Conservation (phyloP, 2,113 vertebrate species). For the Oreochromis niloticus region DNA sequence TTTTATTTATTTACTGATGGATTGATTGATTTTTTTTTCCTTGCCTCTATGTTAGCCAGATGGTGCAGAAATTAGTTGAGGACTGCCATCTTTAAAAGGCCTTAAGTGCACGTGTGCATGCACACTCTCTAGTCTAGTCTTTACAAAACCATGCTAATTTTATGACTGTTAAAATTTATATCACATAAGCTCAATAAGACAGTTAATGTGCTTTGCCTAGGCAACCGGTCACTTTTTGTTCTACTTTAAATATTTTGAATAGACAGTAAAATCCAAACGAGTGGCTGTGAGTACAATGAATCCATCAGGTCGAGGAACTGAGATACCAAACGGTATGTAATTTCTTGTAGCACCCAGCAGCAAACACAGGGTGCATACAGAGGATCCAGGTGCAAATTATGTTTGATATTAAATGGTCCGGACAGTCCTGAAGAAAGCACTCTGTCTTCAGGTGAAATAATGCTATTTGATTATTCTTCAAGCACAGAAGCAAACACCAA, state of each 20-base stretch:
- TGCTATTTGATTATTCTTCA: not conserved
- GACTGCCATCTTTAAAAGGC: not conserved
- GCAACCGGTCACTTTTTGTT: not conserved
- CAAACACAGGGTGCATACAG: not conserved
- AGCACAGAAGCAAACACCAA: not conserved
- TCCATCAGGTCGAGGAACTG: not conserved
- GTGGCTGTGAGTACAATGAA: not conserved
- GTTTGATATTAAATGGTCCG: not conserved
- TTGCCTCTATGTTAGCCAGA: not conserved
- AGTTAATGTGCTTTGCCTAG: not conserved
- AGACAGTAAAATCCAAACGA: not conserved
- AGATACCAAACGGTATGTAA: not conserved
- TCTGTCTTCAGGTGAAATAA: not conserved
- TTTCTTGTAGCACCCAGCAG: not conserved
- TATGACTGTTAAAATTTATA: not conserved
- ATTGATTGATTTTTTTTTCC: not conserved
- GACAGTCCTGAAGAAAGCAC: not conserved
- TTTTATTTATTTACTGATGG: not conserved
- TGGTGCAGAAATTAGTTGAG: not conserved
- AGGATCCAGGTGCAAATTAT: not conserved
- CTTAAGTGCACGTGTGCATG: not conserved
- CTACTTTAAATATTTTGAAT: not conserved
- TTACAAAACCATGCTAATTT: not conserved
- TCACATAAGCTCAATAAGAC: not conserved
- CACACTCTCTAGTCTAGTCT: not conserved